Percentiles rank a stretch among this genome's conserved stretches.
Conservation (phyloP, 1,140 invertebrate species). For the Leucophenga varia region DNA sequence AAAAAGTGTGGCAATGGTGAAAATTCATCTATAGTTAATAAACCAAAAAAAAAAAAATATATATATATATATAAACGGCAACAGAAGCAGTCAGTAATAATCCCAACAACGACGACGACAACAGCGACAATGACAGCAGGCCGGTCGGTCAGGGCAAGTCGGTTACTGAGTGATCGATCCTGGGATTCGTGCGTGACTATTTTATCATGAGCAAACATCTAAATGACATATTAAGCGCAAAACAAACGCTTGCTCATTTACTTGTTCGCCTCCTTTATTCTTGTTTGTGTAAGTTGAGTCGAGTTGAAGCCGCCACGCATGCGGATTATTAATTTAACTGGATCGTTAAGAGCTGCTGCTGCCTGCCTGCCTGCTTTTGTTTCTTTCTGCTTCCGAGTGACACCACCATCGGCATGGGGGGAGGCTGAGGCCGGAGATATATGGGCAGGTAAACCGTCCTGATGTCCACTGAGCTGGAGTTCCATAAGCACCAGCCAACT, state of each 20-base stretch:
- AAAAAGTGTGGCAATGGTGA: too few species aligned
- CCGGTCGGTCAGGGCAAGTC: too few species aligned
- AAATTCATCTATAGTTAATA: constrained; percentile 28
- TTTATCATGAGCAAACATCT: constrained; percentile 51
- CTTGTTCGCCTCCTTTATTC: constrained; percentile 12
- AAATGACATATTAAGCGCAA: constrained; percentile 57
- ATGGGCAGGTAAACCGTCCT: too few species aligned
- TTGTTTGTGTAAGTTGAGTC: too few species aligned
- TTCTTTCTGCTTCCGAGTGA: constrained; percentile 7
- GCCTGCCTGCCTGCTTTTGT: background rate
- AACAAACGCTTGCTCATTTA: constrained; percentile 44
- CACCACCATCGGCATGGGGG: background rate
- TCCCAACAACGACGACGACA: constrained; percentile 22
- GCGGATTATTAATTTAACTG: constrained; percentile 57
- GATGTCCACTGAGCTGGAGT: too few species aligned
- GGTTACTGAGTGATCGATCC: too few species aligned
- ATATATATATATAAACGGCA: too few species aligned
- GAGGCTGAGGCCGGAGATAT: too few species aligned
- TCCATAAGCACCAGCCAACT: too few species aligned
- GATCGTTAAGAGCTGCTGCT: constrained; percentile 21
- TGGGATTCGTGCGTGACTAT: constrained; percentile 30
- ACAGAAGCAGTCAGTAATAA: constrained; percentile 40
- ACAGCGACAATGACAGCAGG: constrained; percentile 20
- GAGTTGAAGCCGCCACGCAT: constrained; percentile 54
- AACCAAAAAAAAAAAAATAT: constrained; percentile 27